Evolutionary conservation across 2,888 invertebrate genomes (phyloP).

Genomic region (Xestia ashworthii): DNA sequence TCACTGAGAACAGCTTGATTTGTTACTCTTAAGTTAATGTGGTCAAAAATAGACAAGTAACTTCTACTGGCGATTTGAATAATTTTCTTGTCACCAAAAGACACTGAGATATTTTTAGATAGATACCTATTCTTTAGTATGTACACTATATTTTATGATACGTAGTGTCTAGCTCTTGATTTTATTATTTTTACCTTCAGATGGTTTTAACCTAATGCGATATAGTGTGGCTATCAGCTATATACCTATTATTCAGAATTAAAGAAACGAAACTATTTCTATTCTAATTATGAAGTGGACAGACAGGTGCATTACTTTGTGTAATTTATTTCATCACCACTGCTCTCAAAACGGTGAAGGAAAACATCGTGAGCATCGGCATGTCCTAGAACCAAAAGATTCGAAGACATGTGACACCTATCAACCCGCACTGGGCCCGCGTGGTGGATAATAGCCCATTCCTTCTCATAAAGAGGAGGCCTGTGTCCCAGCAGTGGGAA

Average conservation of each 20-base stretch:
- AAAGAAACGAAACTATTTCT: neutral
- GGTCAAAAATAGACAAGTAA: neutral
- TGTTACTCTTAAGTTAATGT: neutral
- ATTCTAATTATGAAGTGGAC: neutral
- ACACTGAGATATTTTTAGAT: neutral
- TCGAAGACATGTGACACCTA: too few relatives aligned
- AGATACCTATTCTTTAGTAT: neutral
- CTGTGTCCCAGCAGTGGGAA: too few relatives aligned
- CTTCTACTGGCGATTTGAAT: neutral
- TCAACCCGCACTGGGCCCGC: too few relatives aligned
- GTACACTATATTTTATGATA: neutral
- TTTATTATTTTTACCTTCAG: neutral
- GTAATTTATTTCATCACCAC: too few relatives aligned
- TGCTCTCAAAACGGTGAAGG: too few relatives aligned
- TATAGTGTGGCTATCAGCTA: neutral
- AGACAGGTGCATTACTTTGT: too few relatives aligned
- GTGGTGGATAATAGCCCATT: too few relatives aligned
- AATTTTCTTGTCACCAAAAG: neutral
- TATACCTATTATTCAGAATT: neutral
- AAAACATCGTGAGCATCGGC: too few relatives aligned
- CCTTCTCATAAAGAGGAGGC: too few relatives aligned
- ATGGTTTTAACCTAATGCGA: neutral
- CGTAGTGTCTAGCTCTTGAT: neutral
- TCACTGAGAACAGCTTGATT: slow-evolving; percentile 14
- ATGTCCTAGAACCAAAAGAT: too few relatives aligned